These are phyloP conservation scores for Rhagoletis pomonella DNA, from an alignment of 1,140 invertebrate species.

Conservation along the genomic window DNA sequence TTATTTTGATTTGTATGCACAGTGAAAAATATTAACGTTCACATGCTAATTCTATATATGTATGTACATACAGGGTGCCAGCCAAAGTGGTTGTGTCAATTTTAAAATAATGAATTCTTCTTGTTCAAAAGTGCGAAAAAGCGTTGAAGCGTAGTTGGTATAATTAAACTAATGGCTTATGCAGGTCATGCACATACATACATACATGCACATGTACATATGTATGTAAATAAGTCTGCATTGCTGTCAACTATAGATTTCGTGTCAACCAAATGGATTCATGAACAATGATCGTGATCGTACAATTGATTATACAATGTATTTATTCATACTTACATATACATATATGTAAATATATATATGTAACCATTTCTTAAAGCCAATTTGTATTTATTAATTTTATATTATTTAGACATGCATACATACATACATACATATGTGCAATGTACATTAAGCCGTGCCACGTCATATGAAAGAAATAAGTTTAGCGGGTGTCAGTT, in stretches of 20 bases:
- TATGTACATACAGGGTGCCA: neutral
- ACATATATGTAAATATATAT: no score
- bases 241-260: slow-evolving; percentile 2
- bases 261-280: neutral
- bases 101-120: neutral
- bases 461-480: no score
- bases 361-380: no score
- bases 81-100: neutral
- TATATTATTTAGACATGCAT: no score
- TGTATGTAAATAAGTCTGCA: neutral
- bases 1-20: neutral
- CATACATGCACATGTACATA: no score
- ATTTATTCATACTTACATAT: no score
- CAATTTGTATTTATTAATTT: no score
- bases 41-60: slow-evolving; percentile 2
- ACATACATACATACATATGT: no score
- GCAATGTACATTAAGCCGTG: no score
- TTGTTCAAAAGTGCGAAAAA: neutral
- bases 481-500: no score
- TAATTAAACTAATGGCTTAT: slow-evolving; percentile 18
- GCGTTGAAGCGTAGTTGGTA: neutral
- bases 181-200: neutral
- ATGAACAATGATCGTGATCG: no score
- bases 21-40: neutral
- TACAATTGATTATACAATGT: no score